Percentiles rank a stretch among this genome's conserved stretches.
phyloP scores from a whole-genome alignment of 1,140 invertebrate species.

The Onthophagus taurus region DNA sequence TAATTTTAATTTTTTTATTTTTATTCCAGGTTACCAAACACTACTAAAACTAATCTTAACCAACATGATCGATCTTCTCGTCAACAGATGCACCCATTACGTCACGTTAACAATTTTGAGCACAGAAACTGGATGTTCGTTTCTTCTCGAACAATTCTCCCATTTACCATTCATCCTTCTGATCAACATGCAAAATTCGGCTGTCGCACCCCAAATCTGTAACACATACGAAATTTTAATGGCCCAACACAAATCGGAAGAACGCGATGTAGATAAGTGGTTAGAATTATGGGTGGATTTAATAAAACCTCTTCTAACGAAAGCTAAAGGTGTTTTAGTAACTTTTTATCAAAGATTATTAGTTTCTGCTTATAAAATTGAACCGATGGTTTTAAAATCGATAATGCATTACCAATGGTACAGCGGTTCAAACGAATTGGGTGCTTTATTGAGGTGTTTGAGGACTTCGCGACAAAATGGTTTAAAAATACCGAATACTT shows the following conservation, averaged over 20 bases:
- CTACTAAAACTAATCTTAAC: constrained; percentile 9
- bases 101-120: constrained; percentile 3
- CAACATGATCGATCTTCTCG: constrained; percentile 9
- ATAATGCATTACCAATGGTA: constrained; percentile 11
- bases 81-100: constrained; percentile 8
- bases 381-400: constrained; percentile 2
- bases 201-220: constrained; percentile 5
- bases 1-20: background rate
- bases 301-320: constrained; percentile 2
- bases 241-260: constrained; percentile 7
- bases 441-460: constrained; percentile 27
- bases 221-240: constrained; percentile 10
- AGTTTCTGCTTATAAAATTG: constrained; percentile 10
- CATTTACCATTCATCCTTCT: constrained; percentile 9
- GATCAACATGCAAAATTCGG: constrained; percentile 7
- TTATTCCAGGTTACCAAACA: constrained; percentile 1
- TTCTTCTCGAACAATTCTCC: constrained; percentile 8
- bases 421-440: constrained; percentile 23
- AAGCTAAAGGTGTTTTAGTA: background rate
- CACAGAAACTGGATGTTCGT: constrained; percentile 9
- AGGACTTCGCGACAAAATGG: constrained; percentile 36
- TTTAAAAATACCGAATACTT: constrained; percentile 30
- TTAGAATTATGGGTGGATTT: constrained; percentile 11
- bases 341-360: constrained; percentile 9
- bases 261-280: constrained; percentile 1